Percentiles rank a stretch among this genome's conserved stretches.
Evolutionary conservation across 1,140 invertebrate genomes (phyloP).

Genomic region (Magallana gigas): DNA sequence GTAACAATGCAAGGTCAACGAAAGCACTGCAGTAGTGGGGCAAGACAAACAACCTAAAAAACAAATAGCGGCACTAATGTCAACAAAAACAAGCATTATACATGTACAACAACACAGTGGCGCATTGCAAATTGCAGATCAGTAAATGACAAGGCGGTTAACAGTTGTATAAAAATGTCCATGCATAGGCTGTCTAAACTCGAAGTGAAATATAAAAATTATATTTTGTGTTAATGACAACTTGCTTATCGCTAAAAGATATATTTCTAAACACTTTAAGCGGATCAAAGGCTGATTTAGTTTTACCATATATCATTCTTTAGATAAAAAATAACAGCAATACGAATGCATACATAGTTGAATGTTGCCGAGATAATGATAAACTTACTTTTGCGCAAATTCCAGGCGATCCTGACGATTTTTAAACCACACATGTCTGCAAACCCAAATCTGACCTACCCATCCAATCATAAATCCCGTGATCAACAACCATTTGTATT

Average conservation of each 20-base stretch:
- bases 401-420: conserved; percentile 42
- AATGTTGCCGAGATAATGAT: not conserved
- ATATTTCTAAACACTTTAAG: no score
- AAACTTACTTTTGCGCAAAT: conserved; percentile 44
- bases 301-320: no score
- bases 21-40: conserved; percentile 95
- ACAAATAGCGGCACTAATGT: not conserved
- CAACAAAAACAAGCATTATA: no score
- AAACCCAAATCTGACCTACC: not conserved
- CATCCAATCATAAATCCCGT: not conserved
- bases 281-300: no score
- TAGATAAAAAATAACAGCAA: no score
- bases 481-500: conserved; percentile 41
- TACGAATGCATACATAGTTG: not conserved
- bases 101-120: not conserved
- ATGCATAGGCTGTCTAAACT: no score
- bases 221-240: no score
- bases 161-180: no score
- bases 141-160: no score
- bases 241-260: no score
- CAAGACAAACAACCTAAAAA: conserved; percentile 87
- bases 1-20: conserved; percentile 95
- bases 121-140: no score
- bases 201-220: no score
- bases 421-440: not conserved